phyloP scores from a whole-genome alignment of 30 jellyfish, hydroid and myxozoan genomes.

The Hydractinia echinata region DNA sequence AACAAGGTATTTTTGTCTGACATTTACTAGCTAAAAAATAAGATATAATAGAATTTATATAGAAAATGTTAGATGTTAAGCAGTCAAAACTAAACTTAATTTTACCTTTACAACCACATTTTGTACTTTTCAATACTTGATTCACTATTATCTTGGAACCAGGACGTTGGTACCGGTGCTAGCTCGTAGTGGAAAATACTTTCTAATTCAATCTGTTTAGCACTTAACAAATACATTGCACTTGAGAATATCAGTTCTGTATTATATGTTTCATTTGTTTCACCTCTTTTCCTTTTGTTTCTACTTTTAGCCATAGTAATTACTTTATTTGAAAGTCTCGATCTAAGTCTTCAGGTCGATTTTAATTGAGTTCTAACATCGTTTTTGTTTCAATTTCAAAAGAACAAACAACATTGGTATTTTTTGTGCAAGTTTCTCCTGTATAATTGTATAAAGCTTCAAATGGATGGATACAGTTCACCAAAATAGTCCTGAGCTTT shows the following conservation, averaged over 20 bases:
- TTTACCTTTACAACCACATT: no score
- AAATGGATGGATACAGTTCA: constrained; percentile 4
- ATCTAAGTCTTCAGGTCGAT: not conserved
- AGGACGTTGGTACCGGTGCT: not conserved
- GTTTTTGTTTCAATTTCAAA: not conserved
- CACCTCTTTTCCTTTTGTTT: not conserved
- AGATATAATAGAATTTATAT: no score
- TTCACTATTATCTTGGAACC: constrained; percentile 1
- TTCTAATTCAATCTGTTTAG: not conserved
- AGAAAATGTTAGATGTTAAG: no score
- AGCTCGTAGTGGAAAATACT: not conserved
- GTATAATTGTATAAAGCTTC: not conserved
- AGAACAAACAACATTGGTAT: not conserved
- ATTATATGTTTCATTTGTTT: not conserved
- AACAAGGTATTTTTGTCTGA: no score
- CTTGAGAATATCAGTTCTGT: not conserved
- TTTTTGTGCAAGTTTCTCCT: not conserved
- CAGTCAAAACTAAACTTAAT: no score
- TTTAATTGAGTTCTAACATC: not conserved
- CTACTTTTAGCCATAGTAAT: not conserved
- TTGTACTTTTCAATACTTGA: not conserved
- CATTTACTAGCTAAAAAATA: no score
- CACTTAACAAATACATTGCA: not conserved
- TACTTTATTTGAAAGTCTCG: not conserved
- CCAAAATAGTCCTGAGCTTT: not conserved